A percentile compares a stretch with the other conserved stretches of the same genome.
These are phyloP conservation scores for Montipora sp. DNA, from an alignment of 64 coral and sea anemone genomes.

Conservation along the genomic window DNA sequence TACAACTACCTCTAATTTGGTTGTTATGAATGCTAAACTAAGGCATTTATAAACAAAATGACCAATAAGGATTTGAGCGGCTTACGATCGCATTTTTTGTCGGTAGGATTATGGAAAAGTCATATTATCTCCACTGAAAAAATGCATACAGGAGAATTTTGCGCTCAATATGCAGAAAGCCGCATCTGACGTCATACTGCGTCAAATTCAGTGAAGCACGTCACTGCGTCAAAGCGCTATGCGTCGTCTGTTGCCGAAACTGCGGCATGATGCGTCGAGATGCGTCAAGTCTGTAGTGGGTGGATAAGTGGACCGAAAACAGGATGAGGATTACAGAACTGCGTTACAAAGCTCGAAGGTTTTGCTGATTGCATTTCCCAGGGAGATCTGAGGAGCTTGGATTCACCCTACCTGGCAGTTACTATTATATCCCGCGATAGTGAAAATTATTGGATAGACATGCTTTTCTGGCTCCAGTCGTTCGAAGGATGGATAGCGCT, in stretches of 20 bases:
- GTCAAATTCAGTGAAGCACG: background rate
- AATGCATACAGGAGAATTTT: background rate
- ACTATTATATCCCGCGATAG: no score
- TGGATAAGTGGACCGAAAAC: background rate
- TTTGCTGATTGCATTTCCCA: no score
- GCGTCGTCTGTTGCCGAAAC: background rate
- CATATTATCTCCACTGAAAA: background rate
- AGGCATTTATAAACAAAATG: background rate
- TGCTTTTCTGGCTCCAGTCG: no score
- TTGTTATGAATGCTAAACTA: background rate
- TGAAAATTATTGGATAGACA: no score
- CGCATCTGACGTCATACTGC: constrained; percentile 1
- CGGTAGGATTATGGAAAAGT: background rate
- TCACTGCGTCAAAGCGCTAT: background rate
- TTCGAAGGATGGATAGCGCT: no score
- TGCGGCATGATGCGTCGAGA: background rate
- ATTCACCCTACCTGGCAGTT: no score
- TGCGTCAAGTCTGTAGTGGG: background rate
- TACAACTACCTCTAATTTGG: background rate
- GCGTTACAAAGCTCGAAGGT: background rate
- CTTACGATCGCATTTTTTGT: background rate
- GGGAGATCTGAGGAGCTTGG: no score
- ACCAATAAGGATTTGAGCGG: background rate
- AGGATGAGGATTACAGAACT: background rate
- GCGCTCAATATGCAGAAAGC: background rate